A percentile compares a stretch with the other conserved stretches of the same genome.
These are phyloP conservation scores for Palythoa heliodiscus DNA, from an alignment of 92 coral and sea anemone species.

Conservation along the genomic window DNA sequence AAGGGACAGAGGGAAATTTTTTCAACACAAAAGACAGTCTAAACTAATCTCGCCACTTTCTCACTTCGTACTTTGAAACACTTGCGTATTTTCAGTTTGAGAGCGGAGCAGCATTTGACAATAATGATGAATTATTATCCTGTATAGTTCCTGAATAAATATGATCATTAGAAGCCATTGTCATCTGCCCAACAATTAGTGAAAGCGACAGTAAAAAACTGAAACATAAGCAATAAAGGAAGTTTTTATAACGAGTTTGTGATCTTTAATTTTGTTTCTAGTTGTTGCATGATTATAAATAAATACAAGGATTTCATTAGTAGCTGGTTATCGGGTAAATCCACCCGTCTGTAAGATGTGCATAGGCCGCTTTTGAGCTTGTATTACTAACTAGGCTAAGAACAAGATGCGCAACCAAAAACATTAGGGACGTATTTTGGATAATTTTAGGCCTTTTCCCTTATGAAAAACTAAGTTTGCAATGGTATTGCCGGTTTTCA, in stretches of 20 bases:
- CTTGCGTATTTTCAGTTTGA: constrained; percentile 6
- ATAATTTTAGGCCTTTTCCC: too few relatives aligned
- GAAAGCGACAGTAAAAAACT: constrained; percentile 6
- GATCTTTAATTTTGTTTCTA: neutral
- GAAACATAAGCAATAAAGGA: constrained; percentile 14
- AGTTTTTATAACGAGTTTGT: constrained; percentile 34
- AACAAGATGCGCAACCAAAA: neutral
- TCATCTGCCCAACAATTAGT: constrained; percentile 14
- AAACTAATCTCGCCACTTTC: neutral
- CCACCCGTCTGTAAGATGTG: too few relatives aligned
- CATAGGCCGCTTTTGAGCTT: too few relatives aligned
- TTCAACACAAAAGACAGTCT: constrained; percentile 37
- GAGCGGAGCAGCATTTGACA: neutral
- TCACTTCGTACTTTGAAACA: neutral
- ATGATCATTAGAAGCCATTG: neutral
- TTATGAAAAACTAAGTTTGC: too few relatives aligned
- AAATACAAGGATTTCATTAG: neutral
- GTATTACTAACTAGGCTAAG: neutral
- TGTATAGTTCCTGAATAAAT: constrained; percentile 19
- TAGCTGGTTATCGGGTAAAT: too few relatives aligned
- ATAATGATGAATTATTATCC: neutral
- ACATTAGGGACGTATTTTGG: too few relatives aligned
- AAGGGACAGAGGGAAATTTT: constrained; percentile 33
- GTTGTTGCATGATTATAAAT: neutral
- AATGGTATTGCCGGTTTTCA: too few relatives aligned